A percentile compares a stretch with the other conserved stretches of the same genome.
Conservation (phyloP, 2,888 invertebrate species). For the Nemotelus pantherinus region DNA sequence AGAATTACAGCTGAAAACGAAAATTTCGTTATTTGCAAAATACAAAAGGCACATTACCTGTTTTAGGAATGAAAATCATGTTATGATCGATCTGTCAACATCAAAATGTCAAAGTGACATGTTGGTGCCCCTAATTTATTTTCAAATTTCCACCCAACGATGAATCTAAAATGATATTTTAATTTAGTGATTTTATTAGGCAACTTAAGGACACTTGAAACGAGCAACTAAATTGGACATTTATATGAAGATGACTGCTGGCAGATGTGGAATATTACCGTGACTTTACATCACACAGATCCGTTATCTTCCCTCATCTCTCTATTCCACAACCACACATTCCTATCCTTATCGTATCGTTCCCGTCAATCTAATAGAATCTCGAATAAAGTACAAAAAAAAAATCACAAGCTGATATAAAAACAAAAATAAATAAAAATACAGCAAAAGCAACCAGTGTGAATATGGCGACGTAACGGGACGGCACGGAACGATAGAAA, state of each 20-base stretch:
- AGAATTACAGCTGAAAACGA: too few species aligned
- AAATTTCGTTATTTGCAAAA: too few species aligned
- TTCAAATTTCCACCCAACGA: too few species aligned
- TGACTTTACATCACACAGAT: slow-evolving; percentile 2
- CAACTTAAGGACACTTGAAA: slow-evolving; percentile 39
- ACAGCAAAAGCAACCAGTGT: slow-evolving; percentile 8
- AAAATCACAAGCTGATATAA: background rate
- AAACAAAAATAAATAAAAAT: slow-evolving; percentile 3
- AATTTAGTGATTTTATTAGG: slow-evolving; percentile 48
- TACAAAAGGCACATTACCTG: too few species aligned
- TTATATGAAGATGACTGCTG: slow-evolving; percentile 48
- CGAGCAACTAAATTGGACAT: slow-evolving; percentile 47
- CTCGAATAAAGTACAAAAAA: too few species aligned
- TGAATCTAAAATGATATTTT: slow-evolving; percentile 43
- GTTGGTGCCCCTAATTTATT: too few species aligned
- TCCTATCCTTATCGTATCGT: too few species aligned
- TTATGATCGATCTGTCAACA: too few species aligned
- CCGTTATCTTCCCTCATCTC: slow-evolving; percentile 8
- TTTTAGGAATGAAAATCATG: too few species aligned
- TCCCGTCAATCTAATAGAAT: too few species aligned
- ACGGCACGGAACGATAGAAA: background rate
- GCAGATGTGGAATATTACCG: slow-evolving; percentile 49
- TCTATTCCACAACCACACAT: background rate
- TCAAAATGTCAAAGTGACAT: too few species aligned
- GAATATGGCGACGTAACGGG: slow-evolving; percentile 17